These are phyloP conservation scores for Dasyurus viverrinus DNA, from an alignment of 2,113 vertebrate species.

Conservation along the genomic window DNA sequence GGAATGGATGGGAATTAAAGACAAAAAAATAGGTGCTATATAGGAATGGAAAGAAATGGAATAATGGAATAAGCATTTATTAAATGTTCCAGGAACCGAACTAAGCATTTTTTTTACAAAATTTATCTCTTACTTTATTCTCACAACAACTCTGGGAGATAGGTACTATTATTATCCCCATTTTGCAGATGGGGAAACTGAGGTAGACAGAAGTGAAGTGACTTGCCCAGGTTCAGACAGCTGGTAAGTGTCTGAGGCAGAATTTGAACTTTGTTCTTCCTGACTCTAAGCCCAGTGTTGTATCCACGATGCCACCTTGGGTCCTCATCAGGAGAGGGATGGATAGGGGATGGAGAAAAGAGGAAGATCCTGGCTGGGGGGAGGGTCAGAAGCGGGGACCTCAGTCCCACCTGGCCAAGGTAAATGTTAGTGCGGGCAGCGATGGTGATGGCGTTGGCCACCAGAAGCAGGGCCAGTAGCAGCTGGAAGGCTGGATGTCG, in stretches of 20 bases:
- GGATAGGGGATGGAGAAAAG: background rate
- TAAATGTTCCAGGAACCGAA: background rate
- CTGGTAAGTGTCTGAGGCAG: background rate
- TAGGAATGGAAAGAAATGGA: background rate
- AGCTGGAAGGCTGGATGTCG: slow-evolving; percentile 59
- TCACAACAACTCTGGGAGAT: no score
- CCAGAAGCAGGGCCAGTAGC: slow-evolving; percentile 65
- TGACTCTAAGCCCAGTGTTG: background rate
- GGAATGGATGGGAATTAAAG: background rate
- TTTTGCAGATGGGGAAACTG: background rate
- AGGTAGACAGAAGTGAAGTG: background rate
- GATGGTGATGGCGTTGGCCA: slow-evolving; percentile 61
- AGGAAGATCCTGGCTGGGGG: background rate
- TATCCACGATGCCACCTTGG: background rate
- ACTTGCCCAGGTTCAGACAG: background rate
- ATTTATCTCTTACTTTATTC: background rate
- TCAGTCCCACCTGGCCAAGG: slow-evolving; percentile 55
- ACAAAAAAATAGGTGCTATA: background rate
- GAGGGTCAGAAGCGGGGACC: background rate
- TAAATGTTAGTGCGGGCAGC: slow-evolving; percentile 58
- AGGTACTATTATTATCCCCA: background rate
- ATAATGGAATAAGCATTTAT: background rate
- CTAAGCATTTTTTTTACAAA: background rate
- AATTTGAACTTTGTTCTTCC: background rate
- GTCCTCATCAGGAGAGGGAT: background rate